phyloP scores from a whole-genome alignment of 2,888 invertebrate genomes.

The Tetanocera ferruginea region DNA sequence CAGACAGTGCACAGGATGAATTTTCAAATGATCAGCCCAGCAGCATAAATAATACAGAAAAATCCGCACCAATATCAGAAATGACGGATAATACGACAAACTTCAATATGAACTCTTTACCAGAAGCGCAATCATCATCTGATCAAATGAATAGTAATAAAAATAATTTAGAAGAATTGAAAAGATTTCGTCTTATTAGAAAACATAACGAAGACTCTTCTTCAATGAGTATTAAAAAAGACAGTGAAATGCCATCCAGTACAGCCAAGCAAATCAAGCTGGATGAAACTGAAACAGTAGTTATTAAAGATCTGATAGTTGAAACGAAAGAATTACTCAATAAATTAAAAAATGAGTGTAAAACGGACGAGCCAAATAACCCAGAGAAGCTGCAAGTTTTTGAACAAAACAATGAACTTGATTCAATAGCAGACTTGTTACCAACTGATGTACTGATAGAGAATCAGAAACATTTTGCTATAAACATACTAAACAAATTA shows the following conservation, averaged over 20 bases:
- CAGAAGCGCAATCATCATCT: neutral
- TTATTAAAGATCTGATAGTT: neutral
- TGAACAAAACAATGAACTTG: neutral
- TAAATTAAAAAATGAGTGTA: neutral
- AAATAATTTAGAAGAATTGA: constrained; percentile 9
- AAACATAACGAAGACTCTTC: neutral
- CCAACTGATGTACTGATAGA: neutral
- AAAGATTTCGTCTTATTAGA: constrained; percentile 20
- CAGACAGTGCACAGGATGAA: constrained; percentile 1
- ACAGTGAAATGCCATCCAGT: neutral
- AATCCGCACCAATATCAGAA: constrained; percentile 45
- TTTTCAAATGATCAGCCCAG: neutral
- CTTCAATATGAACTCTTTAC: constrained; percentile 15
- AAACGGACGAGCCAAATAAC: neutral
- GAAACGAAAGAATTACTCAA: neutral
- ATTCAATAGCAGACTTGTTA: neutral
- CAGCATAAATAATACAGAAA: constrained; percentile 20
- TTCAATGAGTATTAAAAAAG: neutral
- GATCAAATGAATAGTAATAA: neutral
- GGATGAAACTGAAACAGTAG: neutral
- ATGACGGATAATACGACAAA: constrained; percentile 46
- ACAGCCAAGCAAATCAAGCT: neutral
- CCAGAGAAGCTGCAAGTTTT: neutral
- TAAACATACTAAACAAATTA: neutral
- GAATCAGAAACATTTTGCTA: neutral